Percentiles rank a stretch among this genome's conserved stretches.
Evolutionary conservation across 1,140 invertebrate genomes (phyloP).

Genomic region (Reticulitermes speratus): DNA sequence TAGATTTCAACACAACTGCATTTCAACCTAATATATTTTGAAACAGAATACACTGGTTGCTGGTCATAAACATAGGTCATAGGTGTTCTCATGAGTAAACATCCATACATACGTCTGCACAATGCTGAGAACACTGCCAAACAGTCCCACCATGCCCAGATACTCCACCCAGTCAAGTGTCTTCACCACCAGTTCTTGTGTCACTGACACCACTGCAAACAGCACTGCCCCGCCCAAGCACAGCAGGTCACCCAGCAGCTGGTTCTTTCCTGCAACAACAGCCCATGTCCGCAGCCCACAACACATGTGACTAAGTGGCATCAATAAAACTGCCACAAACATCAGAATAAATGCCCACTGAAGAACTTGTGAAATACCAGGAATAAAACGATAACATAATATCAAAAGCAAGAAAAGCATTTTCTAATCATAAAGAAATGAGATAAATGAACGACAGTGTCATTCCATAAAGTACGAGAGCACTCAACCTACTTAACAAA

Average conservation of each 20-base stretch:
- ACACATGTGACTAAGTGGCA: background rate
- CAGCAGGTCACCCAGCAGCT: conserved; percentile 79
- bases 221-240: conserved; percentile 77
- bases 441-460: too few species aligned
- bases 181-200: conserved; percentile 82
- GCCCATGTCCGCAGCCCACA: background rate
- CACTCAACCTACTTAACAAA: too few species aligned
- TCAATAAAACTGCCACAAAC: background rate
- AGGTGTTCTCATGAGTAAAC: too few species aligned
- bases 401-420: too few species aligned
- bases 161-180: conserved; percentile 78
- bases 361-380: too few species aligned
- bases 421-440: too few species aligned
- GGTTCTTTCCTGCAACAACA: conserved; percentile 65
- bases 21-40: too few species aligned
- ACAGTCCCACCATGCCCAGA: conserved; percentile 81
- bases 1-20: too few species aligned
- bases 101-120: conserved; percentile 69
- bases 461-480: too few species aligned
- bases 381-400: too few species aligned
- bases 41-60: too few species aligned
- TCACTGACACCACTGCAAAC: conserved; percentile 79
- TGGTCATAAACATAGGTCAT: too few species aligned
- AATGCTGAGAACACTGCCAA: conserved; percentile 75
- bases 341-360: background rate